Percentiles rank a stretch among this genome's conserved stretches.
Conservation (phyloP, 2,888 invertebrate genomes). For the Perdita meconis region DNA sequence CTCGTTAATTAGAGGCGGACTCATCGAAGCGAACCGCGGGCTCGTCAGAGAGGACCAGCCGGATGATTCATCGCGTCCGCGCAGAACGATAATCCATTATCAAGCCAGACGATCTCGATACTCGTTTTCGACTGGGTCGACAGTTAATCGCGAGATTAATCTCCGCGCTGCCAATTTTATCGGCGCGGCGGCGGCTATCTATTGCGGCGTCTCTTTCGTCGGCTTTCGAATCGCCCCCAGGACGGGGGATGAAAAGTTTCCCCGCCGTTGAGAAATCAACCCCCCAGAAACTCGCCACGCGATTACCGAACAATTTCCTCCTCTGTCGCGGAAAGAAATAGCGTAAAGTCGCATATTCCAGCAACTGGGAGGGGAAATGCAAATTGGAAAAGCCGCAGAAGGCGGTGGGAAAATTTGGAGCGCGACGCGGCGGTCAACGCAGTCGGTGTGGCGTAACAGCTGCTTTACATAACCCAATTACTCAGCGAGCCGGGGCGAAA, state of each 20-base stretch:
- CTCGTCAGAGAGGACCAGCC: slow-evolving; percentile 5
- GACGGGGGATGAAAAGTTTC: no score
- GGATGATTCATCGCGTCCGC: slow-evolving; percentile 19
- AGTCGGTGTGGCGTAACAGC: slow-evolving; percentile 66
- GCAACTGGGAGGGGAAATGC: slow-evolving; percentile 18
- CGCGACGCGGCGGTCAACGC: slow-evolving; percentile 31
- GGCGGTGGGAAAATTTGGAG: slow-evolving; percentile 46
- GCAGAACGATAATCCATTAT: slow-evolving; percentile 27
- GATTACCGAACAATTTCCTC: no score
- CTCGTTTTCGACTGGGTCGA: slow-evolving; percentile 5
- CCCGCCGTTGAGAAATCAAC: no score
- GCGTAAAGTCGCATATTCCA: no score
- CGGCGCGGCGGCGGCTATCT: neutral
- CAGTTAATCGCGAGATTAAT: slow-evolving; percentile 26
- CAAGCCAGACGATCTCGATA: slow-evolving; percentile 15
- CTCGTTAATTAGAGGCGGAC: neutral
- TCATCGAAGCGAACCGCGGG: neutral
- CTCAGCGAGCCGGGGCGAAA: slow-evolving; percentile 53
- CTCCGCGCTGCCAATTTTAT: slow-evolving; percentile 17
- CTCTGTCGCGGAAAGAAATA: no score
- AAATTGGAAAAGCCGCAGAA: slow-evolving; percentile 8
- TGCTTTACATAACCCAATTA: slow-evolving; percentile 80
- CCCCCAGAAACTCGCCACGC: no score
- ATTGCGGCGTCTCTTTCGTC: neutral
- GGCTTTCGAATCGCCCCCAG: no score